These are phyloP conservation scores for Notoglanidium macrostoma DNA, from an alignment of 2,797 vertebrate genomes.

Conservation along the genomic window DNA sequence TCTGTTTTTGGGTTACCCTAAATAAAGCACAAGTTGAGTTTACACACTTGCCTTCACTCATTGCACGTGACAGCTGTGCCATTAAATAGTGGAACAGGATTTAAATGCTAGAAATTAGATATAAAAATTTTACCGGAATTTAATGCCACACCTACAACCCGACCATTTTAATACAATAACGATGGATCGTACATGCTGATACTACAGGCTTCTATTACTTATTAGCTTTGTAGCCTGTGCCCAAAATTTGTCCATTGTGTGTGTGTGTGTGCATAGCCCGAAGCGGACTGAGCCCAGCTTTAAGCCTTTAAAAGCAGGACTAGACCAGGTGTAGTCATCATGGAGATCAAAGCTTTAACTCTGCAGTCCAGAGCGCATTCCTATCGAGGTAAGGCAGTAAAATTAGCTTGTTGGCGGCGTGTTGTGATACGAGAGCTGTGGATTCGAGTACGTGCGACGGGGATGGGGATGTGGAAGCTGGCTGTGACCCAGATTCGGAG, in stretches of 20 bases:
- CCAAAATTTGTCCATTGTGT: background rate
- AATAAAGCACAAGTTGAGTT: background rate
- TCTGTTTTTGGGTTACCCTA: background rate
- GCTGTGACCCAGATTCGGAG: conserved; percentile 59
- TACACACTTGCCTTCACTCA: background rate
- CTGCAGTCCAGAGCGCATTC: conserved; percentile 71
- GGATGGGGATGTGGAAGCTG: conserved; percentile 38
- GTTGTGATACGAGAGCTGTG: conserved; percentile 69
- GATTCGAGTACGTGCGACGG: conserved; percentile 50
- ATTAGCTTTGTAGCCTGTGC: background rate
- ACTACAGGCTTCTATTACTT: background rate
- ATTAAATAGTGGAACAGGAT: background rate
- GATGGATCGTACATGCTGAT: background rate
- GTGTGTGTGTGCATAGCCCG: too few relatives aligned
- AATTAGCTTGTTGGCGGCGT: conserved; percentile 71
- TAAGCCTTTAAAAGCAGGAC: conserved; percentile 39
- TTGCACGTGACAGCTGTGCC: background rate
- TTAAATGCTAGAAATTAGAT: background rate
- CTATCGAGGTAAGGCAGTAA: conserved; percentile 73
- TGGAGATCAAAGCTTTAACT: conserved; percentile 64
- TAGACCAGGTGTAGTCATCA: conserved; percentile 49
- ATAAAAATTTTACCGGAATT: background rate
- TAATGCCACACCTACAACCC: background rate
- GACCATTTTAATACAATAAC: background rate
- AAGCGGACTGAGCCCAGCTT: background rate